phyloP scores from a whole-genome alignment of 2,797 vertebrate species.

The Eulemur coronatus region DNA sequence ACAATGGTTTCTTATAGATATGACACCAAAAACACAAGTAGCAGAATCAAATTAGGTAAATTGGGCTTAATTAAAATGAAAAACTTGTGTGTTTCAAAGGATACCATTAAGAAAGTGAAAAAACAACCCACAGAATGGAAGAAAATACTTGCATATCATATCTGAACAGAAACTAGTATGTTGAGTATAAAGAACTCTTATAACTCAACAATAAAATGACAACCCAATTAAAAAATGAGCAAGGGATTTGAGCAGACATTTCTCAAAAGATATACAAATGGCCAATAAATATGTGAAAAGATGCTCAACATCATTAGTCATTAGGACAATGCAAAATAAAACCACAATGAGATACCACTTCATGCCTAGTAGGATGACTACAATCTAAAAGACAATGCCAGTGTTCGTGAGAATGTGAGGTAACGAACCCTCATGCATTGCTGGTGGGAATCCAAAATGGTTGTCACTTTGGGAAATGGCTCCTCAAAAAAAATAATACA shows the following conservation, averaged over 20 bases:
- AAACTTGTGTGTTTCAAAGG: background rate
- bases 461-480: background rate
- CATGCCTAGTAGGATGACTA: background rate
- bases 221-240: background rate
- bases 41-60: background rate
- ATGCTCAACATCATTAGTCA: background rate
- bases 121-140: background rate
- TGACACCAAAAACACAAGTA: background rate
- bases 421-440: background rate
- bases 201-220: background rate
- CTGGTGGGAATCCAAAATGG: background rate
- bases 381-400: background rate
- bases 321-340: background rate
- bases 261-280: background rate
- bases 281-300: background rate
- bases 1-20: background rate
- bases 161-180: no score
- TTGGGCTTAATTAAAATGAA: background rate
- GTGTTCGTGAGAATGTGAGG: background rate
- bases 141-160: no score
- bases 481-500: background rate
- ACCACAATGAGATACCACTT: background rate
- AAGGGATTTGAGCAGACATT: background rate
- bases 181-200: background rate
- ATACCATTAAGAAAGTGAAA: background rate